Percentiles rank a stretch among this genome's conserved stretches.
Conservation (phyloP, 1,140 invertebrate species). For the Apis laboriosa region DNA sequence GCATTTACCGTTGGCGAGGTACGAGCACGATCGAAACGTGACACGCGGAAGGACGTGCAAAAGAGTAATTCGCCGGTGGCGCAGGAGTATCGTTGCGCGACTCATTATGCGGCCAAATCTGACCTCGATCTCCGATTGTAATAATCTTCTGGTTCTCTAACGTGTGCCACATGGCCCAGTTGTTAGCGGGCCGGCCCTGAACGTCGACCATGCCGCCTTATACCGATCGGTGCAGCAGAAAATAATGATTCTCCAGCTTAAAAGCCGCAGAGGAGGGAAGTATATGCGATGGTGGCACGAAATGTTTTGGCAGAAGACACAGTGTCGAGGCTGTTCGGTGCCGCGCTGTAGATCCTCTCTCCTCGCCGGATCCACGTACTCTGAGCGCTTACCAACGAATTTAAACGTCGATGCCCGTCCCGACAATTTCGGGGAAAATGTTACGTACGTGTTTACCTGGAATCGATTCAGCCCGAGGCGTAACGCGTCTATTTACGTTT, state of each 20-base stretch:
- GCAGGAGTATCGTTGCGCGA: conserved; percentile 46
- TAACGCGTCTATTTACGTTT: no score
- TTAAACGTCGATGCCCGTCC: not conserved
- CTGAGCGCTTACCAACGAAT: not conserved
- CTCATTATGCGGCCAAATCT: conserved; percentile 68
- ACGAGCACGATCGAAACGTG: not conserved
- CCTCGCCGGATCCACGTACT: not conserved
- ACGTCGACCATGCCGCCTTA: conserved; percentile 56
- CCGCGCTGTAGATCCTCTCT: conserved; percentile 5
- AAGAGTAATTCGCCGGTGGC: conserved; percentile 21
- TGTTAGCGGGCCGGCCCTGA: conserved; percentile 48
- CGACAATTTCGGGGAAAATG: not conserved
- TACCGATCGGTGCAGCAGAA: conserved; percentile 56
- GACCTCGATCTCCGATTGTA: conserved; percentile 64
- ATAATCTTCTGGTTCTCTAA: conserved; percentile 49
- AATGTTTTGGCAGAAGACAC: conserved; percentile 52
- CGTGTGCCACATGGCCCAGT: conserved; percentile 43
- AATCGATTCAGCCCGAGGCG: no score
- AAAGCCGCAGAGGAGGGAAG: conserved; percentile 58
- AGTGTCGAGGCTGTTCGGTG: conserved; percentile 16
- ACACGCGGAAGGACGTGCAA: conserved; percentile 25
- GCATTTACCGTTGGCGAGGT: not conserved
- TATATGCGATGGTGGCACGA: conserved; percentile 56
- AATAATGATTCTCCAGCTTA: conserved; percentile 59
- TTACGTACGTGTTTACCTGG: not conserved